These are phyloP conservation scores for Urosaurus nigricauda DNA, from an alignment of 2,797 vertebrate species.

Conservation along the genomic window DNA sequence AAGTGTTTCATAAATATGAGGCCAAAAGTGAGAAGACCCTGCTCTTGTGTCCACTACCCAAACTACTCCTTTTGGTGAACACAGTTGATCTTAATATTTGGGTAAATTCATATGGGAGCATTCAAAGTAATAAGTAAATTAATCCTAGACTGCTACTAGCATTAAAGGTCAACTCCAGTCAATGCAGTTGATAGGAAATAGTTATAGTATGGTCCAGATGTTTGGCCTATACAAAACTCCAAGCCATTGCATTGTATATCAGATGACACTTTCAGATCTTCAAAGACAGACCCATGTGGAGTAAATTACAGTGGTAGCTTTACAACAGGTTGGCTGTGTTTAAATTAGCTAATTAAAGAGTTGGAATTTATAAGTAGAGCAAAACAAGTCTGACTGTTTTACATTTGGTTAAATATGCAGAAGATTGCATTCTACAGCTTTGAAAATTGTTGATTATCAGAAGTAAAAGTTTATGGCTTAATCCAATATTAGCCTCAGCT, in stretches of 20 bases:
- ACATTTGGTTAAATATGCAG: background rate
- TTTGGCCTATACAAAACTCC: background rate
- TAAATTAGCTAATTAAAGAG: background rate
- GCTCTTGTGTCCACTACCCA: background rate
- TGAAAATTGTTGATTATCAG: background rate
- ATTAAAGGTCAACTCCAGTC: background rate
- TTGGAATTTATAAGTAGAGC: background rate
- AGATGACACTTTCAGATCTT: background rate
- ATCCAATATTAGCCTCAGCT: no score
- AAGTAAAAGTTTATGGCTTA: background rate
- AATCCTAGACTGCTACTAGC: background rate
- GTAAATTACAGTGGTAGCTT: background rate
- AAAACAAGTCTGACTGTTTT: background rate
- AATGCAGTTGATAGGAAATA: background rate
- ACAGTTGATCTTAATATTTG: background rate
- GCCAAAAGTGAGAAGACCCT: background rate
- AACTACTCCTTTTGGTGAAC: background rate
- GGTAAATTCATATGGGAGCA: background rate
- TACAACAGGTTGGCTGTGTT: background rate
- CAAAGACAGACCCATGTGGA: background rate
- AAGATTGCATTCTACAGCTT: background rate
- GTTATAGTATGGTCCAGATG: background rate
- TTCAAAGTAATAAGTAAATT: background rate
- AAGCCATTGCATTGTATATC: background rate
- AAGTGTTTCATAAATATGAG: background rate